phyloP scores from a whole-genome alignment of 2,113 vertebrate genomes.

The Thermophis baileyi region DNA sequence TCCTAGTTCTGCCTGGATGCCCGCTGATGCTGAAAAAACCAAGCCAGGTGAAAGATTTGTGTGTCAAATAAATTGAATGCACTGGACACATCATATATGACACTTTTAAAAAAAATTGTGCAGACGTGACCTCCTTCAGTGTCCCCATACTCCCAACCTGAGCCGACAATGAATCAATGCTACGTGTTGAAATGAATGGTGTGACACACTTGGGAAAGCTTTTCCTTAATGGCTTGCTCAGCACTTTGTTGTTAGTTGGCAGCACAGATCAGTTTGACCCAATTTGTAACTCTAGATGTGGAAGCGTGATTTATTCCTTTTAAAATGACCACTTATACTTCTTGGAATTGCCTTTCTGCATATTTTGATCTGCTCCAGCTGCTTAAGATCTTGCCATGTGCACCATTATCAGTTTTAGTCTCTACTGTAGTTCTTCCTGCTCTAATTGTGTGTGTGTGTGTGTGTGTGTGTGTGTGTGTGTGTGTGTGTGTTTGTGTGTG shows the following conservation, averaged over 20 bases:
- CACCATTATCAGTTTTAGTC: background rate
- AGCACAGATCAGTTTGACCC: background rate
- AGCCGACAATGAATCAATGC: background rate
- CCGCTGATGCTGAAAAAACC: background rate
- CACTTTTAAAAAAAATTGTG: background rate
- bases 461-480: too few species aligned
- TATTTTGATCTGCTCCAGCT: background rate
- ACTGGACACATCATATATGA: background rate
- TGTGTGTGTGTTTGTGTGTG: background rate
- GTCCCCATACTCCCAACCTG: background rate
- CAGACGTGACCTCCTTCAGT: background rate
- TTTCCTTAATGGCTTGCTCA: background rate
- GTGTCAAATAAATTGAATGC: background rate
- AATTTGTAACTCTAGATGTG: background rate
- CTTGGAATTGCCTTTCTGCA: background rate
- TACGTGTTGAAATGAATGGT: background rate
- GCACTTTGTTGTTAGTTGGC: slow-evolving; percentile 6
- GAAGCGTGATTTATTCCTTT: background rate
- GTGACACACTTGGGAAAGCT: background rate
- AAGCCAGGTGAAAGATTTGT: background rate
- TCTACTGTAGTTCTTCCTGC: background rate
- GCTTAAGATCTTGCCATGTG: background rate
- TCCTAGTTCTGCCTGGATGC: background rate
- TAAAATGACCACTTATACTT: background rate
- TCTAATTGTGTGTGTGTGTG: background rate